Evolutionary conservation across 2,113 vertebrate species (phyloP).

Genomic region (Neoarius graeffei): DNA sequence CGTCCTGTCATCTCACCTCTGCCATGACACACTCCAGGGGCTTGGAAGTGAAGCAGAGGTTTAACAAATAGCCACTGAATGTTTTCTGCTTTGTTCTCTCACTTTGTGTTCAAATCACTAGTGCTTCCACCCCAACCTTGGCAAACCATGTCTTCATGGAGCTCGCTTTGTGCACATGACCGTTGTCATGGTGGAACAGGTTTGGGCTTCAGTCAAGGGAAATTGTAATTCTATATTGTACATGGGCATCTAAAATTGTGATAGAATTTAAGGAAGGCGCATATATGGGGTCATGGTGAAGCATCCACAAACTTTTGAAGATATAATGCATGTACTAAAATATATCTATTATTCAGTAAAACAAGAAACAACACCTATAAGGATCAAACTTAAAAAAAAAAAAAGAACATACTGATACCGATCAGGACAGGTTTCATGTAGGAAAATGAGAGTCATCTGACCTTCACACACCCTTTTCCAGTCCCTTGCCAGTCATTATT

Average conservation of each 20-base stretch:
- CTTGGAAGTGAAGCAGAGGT: neutral
- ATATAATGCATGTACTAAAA: neutral
- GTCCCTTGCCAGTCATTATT: conserved; percentile 59
- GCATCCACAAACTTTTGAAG: neutral
- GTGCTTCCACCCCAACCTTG: neutral
- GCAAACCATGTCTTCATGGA: neutral
- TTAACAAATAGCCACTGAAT: neutral
- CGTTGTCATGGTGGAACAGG: neutral
- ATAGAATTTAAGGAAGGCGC: neutral
- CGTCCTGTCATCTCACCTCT: conserved; percentile 15
- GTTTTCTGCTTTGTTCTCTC: neutral
- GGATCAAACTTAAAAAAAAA: neutral
- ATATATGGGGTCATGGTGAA: neutral
- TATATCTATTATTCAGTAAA: neutral
- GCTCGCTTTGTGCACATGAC: neutral
- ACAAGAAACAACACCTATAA: neutral
- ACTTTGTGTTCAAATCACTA: neutral
- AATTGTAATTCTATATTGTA: neutral
- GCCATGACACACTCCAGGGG: conserved; percentile 6
- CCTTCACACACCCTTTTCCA: conserved; percentile 2
- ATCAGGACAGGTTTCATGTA: neutral
- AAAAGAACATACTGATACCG: neutral
- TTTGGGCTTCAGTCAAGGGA: neutral
- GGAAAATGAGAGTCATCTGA: neutral
- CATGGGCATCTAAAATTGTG: neutral